These are phyloP conservation scores for Netelia inedita DNA, from an alignment of 2,888 invertebrate species.

Conservation along the genomic window DNA sequence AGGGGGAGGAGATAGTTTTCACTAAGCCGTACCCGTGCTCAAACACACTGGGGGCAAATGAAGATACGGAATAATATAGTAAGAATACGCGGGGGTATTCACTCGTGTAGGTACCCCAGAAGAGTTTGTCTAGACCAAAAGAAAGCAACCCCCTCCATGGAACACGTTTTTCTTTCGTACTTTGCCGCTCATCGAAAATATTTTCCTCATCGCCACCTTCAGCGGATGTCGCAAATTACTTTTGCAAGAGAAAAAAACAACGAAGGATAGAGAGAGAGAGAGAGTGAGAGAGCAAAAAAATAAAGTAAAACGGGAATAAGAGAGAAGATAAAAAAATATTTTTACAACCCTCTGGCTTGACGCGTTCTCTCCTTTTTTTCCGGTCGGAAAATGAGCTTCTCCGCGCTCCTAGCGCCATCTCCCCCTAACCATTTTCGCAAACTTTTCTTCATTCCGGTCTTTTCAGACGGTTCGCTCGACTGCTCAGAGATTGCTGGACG, in stretches of 20 bases:
- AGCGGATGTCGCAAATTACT: constrained; percentile 40
- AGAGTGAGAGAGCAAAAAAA: constrained; percentile 5
- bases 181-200: constrained; percentile 5
- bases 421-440: constrained; percentile 17
- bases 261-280: too few relatives aligned
- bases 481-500: constrained; percentile 39
- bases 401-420: neutral
- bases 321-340: constrained; percentile 11
- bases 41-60: too few relatives aligned
- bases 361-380: neutral
- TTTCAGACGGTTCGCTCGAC: constrained; percentile 39
- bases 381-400: constrained; percentile 36
- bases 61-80: too few relatives aligned
- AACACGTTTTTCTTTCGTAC: neutral
- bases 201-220: constrained; percentile 39
- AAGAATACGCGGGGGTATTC: too few relatives aligned
- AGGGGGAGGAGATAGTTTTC: too few relatives aligned
- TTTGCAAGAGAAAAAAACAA: neutral
- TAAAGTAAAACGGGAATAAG: constrained; percentile 5
- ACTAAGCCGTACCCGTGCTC: too few relatives aligned
- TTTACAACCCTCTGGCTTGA: neutral
- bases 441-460: neutral
- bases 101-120: too few relatives aligned
- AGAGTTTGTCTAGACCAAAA: too few relatives aligned
- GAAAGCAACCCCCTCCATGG: too few relatives aligned